Evolutionary conservation across 1,140 invertebrate genomes (phyloP), one percentile per base, ranked within the genome.

Genomic region (Drosophila insularis): DNA sequence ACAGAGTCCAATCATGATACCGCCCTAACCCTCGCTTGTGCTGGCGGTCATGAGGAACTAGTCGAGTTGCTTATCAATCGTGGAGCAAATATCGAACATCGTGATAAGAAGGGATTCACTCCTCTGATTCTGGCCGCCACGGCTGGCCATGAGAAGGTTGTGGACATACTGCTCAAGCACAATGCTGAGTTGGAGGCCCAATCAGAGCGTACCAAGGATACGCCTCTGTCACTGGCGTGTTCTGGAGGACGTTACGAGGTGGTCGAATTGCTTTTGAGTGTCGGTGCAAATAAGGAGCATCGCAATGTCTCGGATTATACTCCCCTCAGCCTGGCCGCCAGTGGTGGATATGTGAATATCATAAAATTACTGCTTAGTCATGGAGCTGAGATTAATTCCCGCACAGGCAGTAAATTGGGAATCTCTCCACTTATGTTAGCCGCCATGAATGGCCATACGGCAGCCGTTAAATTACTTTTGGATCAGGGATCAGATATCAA

Each of bases 401-500:
- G 98, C 75, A 99, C 98, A 53, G 98, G 98, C 32, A 98, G 97
- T 56, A 99, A 99, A 92, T 93, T 99, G 40, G 98, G 98, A 55
- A 99, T 99, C 81, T 99, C 98, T 0, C 99, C 99, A 2, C 93
- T 99, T 19, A 99, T 99, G 99, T 92, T 99, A 78, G 98, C 99
- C 19, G 98, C 99, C 6, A 99, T 99, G 99, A 99, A 99, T 95
- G 99, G 99, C 0, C 99, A 99, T 93, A 98, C 97, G 93, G 95
- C 96, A 63, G 96, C 97, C 58, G 97, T 97, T 11, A 96, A 96
- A 87, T 93, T 99, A 56, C 93, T 99, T 14, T 93, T 99, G 58
- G 98, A 99, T 92, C 98, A 98, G 95, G 98, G 98, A 63, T 98
- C 98, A 91, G 99, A 99, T 92, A 99, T 99, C 71, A 99, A 99